Conservation (phyloP, 2,888 invertebrate species). For the Coecobrya sp. region DNA sequence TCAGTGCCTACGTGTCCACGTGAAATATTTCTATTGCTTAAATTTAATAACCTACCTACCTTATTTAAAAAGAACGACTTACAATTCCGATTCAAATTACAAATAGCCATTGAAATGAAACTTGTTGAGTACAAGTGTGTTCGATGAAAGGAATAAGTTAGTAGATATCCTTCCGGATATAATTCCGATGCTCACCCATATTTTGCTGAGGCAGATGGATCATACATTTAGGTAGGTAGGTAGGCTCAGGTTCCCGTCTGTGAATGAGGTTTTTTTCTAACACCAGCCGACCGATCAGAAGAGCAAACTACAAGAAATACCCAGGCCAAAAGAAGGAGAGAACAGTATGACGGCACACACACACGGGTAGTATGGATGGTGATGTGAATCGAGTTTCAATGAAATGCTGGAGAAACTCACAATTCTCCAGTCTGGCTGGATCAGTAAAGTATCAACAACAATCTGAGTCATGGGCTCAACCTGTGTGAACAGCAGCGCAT, state of each 20-base stretch:
- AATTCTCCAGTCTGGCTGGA: background rate
- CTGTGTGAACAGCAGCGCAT: slow-evolving; percentile 11
- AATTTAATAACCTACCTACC: too few relatives aligned
- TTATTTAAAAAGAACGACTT: too few relatives aligned
- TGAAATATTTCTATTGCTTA: too few relatives aligned
- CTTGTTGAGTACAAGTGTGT: too few relatives aligned
- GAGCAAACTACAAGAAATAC: background rate
- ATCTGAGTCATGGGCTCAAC: slow-evolving; percentile 57
- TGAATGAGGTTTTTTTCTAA: slow-evolving; percentile 57
- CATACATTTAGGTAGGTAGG: slow-evolving; percentile 41
- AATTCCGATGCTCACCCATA: slow-evolving; percentile 31
- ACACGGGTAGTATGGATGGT: slow-evolving; percentile 22
- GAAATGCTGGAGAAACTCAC: slow-evolving; percentile 47
- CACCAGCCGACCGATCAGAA: slow-evolving; percentile 55
- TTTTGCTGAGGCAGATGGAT: slow-evolving; percentile 1
- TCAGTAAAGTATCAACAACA: slow-evolving; percentile 38
- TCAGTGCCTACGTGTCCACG: too few relatives aligned
- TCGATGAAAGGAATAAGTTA: too few relatives aligned
- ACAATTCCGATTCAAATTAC: too few relatives aligned
- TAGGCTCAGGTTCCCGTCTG: slow-evolving; percentile 37
- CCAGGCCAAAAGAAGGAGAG: background rate
- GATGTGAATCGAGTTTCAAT: slow-evolving; percentile 44
- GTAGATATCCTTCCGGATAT: too few relatives aligned
- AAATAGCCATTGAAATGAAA: too few relatives aligned
- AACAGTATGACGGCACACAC: background rate